A percentile compares a stretch with the other conserved stretches of the same genome.
Evolutionary conservation across 2,113 vertebrate species (phyloP).

Genomic region (Tenrec ecaudatus): DNA sequence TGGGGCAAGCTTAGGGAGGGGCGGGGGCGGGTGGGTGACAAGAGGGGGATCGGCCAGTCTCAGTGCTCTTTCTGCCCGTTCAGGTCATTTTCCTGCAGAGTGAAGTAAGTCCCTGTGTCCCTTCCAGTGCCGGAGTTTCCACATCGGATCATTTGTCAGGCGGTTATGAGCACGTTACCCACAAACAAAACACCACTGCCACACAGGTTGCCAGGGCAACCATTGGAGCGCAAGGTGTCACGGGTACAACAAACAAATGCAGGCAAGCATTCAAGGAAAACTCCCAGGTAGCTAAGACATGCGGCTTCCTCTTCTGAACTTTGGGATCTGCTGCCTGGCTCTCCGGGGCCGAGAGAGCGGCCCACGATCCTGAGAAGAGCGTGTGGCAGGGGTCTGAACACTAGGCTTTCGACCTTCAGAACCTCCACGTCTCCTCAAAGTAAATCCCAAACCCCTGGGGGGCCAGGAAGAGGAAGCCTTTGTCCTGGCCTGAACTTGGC

Average conservation of each 20-base stretch:
- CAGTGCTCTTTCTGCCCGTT: no score
- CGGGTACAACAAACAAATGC: not conserved
- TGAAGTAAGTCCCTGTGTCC: not conserved
- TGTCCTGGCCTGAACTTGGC: not conserved
- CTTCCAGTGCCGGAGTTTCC: not conserved
- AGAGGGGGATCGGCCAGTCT: no score
- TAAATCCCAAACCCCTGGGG: conserved; percentile 10
- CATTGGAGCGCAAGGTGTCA: not conserved
- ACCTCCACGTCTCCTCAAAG: not conserved
- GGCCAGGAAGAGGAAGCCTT: no score
- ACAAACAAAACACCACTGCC: not conserved
- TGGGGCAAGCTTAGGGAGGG: no score
- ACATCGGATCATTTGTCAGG: not conserved
- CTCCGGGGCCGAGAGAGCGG: not conserved
- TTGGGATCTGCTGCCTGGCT: not conserved
- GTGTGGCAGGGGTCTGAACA: not conserved
- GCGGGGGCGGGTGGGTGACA: no score
- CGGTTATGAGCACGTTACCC: not conserved
- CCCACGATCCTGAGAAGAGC: not conserved
- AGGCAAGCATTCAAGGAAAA: not conserved
- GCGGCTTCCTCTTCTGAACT: not conserved
- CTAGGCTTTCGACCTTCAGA: not conserved
- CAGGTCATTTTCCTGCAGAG: no score
- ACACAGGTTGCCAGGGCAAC: not conserved
- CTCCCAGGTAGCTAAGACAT: not conserved